Conservation (phyloP, 2,113 vertebrate species). For the Corynorhinus townsendii region DNA sequence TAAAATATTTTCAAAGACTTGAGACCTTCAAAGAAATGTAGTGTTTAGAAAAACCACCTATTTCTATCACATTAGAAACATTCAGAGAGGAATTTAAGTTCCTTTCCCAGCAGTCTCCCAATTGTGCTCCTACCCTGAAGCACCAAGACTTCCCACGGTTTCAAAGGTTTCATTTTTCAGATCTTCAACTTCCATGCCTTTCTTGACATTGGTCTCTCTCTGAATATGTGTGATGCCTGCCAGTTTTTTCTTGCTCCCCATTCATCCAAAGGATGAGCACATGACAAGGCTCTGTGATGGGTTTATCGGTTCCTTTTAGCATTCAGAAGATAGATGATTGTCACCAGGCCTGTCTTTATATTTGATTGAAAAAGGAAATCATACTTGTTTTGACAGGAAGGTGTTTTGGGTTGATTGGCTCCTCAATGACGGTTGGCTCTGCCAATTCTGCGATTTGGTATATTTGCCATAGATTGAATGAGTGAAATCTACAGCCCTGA, state of each 20-base stretch:
- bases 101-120: background rate
- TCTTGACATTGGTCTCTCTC: background rate
- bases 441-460: background rate
- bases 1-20: background rate
- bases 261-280: background rate
- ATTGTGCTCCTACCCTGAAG: background rate
- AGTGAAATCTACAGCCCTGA: background rate
- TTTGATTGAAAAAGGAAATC: background rate
- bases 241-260: background rate
- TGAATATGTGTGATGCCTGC: background rate
- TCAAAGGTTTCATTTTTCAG: background rate
- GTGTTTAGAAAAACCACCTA: background rate
- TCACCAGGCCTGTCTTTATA: background rate
- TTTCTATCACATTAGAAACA: background rate
- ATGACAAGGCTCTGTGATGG: background rate
- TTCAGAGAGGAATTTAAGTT: background rate
- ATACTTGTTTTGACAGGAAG: slow-evolving; percentile 4
- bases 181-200: background rate
- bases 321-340: background rate
- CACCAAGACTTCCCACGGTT: background rate
- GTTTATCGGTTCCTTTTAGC: background rate
- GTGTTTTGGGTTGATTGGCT: background rate
- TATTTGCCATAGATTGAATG: background rate
- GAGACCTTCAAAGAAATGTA: background rate
- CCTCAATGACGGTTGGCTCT: background rate